Evolutionary conservation across 2,888 invertebrate species (phyloP).

Genomic region (Nyleta sp.): DNA sequence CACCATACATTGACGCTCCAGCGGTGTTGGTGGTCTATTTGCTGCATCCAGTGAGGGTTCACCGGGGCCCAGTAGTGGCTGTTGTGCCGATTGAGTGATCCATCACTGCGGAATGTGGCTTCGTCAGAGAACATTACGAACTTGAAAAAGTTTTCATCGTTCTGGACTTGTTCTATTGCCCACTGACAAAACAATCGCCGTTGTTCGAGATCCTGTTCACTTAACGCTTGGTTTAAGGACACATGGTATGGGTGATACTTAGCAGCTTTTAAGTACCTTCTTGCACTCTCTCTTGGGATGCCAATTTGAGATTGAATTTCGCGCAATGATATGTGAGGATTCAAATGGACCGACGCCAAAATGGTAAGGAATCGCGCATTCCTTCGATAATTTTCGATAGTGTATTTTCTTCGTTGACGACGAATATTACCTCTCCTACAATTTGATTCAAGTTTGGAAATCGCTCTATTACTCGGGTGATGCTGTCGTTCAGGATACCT

Average conservation of each 20-base stretch:
- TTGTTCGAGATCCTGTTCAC: slow-evolving; percentile 8
- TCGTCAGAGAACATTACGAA: slow-evolving; percentile 70
- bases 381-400: background rate
- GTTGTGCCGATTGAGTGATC: slow-evolving; percentile 70
- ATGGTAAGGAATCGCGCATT: background rate
- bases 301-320: background rate
- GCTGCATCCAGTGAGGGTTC: slow-evolving; percentile 70
- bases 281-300: background rate
- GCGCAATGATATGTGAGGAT: background rate
- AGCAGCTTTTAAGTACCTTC: background rate
- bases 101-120: slow-evolving; percentile 68
- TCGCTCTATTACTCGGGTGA: background rate
- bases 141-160: slow-evolving; percentile 48
- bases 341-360: background rate
- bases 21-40: slow-evolving; percentile 68
- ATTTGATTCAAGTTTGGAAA: too few species aligned
- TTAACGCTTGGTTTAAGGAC: slow-evolving; percentile 12
- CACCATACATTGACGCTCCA: slow-evolving; percentile 63
- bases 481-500: background rate
- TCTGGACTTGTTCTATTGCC: slow-evolving; percentile 6
- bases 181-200: slow-evolving; percentile 39
- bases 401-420: background rate
- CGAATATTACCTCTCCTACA: too few species aligned
- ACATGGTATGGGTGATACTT: background rate
- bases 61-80: slow-evolving; percentile 69